phyloP scores from a whole-genome alignment of 2,113 vertebrate species.

The Gallinago media region DNA sequence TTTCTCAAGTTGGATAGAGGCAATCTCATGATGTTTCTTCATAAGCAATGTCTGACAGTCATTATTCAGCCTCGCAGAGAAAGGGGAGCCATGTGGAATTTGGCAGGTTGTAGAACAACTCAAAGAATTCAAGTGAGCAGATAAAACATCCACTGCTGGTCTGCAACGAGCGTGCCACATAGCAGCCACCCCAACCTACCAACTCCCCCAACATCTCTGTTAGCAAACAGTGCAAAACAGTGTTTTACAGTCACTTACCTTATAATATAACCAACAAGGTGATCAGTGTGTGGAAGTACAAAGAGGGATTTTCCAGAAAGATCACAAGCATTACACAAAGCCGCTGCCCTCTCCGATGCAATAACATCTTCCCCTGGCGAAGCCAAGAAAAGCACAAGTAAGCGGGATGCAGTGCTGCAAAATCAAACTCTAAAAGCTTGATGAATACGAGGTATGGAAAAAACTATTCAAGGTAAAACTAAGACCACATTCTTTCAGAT shows the following conservation, averaged over 20 bases:
- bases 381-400: constrained; percentile 3
- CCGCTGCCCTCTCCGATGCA: constrained; percentile 92
- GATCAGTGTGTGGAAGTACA: constrained; percentile 96
- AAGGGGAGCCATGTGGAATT: not conserved
- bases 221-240: not conserved
- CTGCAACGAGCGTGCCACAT: rapidly evolving
- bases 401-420: not conserved
- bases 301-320: constrained; percentile 97
- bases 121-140: not conserved
- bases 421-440: not conserved
- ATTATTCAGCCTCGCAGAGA: not conserved
- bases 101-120: not conserved
- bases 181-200: not conserved
- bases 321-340: constrained; percentile 93
- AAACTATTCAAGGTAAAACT: not conserved
- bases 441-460: not conserved
- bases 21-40: not conserved
- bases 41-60: not conserved
- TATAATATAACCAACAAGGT: constrained; percentile 98
- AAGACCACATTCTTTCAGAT: not conserved
- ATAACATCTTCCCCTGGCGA: constrained; percentile 92
- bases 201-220: not conserved
- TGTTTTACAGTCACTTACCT: constrained; percentile 75
- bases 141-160: not conserved
- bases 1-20: too few species aligned